Evolutionary conservation across 2,113 vertebrate genomes (phyloP), one percentile per base, ranked within the genome.

Genomic region (Tapirus terrestris): DNA sequence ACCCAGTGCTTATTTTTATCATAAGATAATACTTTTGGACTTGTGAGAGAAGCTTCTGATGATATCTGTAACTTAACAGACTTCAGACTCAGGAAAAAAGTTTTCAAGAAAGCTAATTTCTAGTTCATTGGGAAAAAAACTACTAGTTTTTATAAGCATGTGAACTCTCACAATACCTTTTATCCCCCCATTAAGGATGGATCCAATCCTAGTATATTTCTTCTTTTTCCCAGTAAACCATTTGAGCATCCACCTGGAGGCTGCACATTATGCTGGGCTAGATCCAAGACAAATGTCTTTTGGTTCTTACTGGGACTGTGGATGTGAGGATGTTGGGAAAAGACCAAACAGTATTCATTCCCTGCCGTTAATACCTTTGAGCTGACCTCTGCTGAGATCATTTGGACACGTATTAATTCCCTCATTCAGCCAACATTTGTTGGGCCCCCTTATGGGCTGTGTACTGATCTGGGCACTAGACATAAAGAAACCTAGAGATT

Each of bases 1-100:
- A 75, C 33, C 21, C 20, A 73, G 88, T 89, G 82, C 56, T 96
- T 96, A 53, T 89, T 79, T 98, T 79, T 43, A 76, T 89, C 67
- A 80, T 21, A 93, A 97, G 88, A 86, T 48, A 53, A 53, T 82
- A 13, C 72, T 31, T 67, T 81, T 70, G 53, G 65, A 51, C 53
- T 93, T 96, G 58, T 1, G 16, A 97, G 94, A 81, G 88, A 89
- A 82, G 45, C 68, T 61, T 58, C 56, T 89, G 43, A 33, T 67
- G 43, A 39, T 68, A 43, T 25, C 53, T 94, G 43, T 82, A 33
- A 53, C 20, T 89, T 82, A 80, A 83, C 65, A 90, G 80, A 45
- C 45, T 82, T 77, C 8, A 48, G 5, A 43, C 8, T 83, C 39
- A 60, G 79, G 56, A 84, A 25, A 92, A 73, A 70, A 68, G 45